A percentile compares a stretch with the other conserved stretches of the same genome.
phyloP scores from a whole-genome alignment of 1,140 invertebrate species.

The Periplaneta americana region DNA sequence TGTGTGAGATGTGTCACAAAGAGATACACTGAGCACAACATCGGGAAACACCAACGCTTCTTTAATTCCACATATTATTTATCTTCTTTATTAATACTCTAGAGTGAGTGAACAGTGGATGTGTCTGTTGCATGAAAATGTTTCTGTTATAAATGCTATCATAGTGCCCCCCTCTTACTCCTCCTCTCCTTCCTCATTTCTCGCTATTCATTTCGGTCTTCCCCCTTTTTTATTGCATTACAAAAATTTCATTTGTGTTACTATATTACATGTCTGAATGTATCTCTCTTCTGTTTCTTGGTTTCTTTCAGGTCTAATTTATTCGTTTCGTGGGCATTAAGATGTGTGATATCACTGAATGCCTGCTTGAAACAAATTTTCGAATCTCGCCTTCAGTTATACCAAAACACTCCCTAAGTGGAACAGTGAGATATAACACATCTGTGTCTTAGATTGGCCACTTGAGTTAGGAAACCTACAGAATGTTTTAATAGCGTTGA shows the following conservation, averaged over 20 bases:
- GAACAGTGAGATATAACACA: not conserved
- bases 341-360: conserved; percentile 15
- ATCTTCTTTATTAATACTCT: not conserved
- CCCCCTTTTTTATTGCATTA: not conserved
- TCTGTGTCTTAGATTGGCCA: not conserved
- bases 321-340: conserved; percentile 10
- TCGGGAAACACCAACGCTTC: not conserved
- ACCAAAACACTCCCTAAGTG: not conserved
- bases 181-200: not conserved
- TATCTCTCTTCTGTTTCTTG: not conserved
- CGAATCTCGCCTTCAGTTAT: conserved; percentile 7
- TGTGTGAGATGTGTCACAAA: not conserved
- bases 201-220: not conserved
- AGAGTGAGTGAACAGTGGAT: not conserved
- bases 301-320: not conserved
- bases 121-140: not conserved
- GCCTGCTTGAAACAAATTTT: conserved; percentile 6
- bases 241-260: not conserved
- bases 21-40: not conserved
- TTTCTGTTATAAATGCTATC: not conserved
- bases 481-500: too few species aligned
- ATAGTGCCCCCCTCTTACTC: not conserved
- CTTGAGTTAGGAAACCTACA: too few species aligned
- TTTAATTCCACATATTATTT: not conserved
- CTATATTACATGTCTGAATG: not conserved